A percentile compares a stretch with the other conserved stretches of the same genome.
phyloP scores from a whole-genome alignment of 2,888 invertebrate species.

The Crepidodera aurea region DNA sequence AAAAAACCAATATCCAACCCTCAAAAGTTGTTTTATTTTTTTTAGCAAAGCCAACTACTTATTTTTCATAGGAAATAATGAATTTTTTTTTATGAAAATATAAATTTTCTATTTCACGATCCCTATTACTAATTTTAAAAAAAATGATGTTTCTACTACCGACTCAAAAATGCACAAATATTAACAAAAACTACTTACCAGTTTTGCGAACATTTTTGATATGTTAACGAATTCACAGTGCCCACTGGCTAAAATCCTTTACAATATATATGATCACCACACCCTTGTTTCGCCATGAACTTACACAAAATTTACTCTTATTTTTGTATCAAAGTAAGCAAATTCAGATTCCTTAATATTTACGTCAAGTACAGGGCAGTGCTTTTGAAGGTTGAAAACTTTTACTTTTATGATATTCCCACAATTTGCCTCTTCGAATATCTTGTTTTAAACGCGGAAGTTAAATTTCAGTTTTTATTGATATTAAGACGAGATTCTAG shows the following conservation, averaged over 20 bases:
- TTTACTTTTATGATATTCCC: conserved; percentile 10
- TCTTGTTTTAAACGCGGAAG: background rate
- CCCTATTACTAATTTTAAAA: too few species aligned
- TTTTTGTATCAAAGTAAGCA: conserved; percentile 4
- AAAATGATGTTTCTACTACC: too few species aligned
- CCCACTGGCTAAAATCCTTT: conserved; percentile 53
- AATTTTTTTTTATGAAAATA: too few species aligned
- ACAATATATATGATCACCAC: conserved; percentile 58
- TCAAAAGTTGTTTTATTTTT: too few species aligned
- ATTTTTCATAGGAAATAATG: too few species aligned
- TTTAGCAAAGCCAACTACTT: too few species aligned
- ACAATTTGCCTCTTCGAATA: background rate
- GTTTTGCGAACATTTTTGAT: conserved; percentile 61
- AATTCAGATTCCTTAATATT: conserved; percentile 6
- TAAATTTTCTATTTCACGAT: too few species aligned
- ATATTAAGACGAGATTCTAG: too few species aligned
- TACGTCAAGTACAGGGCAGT: conserved; percentile 4
- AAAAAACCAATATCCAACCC: too few species aligned
- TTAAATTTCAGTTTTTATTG: too few species aligned
- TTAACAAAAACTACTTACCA: conserved; percentile 60
- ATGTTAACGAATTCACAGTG: conserved; percentile 53
- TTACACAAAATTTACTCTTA: conserved; percentile 38
- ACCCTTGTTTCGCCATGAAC: conserved; percentile 55
- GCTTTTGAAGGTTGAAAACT: conserved; percentile 19
- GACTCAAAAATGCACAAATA: too few species aligned